Percentiles rank a stretch among this genome's conserved stretches.
phyloP scores from a whole-genome alignment of 2,113 vertebrate genomes.

The Notechis scutatus region DNA sequence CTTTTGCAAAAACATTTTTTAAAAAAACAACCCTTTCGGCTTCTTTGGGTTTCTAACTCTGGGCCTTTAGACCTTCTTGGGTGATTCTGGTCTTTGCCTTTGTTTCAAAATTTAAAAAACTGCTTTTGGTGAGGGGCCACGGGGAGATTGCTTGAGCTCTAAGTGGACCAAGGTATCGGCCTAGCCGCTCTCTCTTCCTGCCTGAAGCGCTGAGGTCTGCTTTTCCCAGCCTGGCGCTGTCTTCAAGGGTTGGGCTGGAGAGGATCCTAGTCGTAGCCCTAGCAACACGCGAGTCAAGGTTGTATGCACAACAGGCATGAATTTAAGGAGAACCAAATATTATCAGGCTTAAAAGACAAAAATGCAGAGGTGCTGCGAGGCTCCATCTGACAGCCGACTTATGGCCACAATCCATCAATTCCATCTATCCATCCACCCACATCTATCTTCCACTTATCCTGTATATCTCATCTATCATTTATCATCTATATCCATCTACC shows the following conservation, averaged over 20 bases:
- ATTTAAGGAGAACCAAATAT: neutral
- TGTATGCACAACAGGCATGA: neutral
- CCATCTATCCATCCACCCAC: too few relatives aligned
- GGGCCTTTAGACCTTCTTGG: neutral
- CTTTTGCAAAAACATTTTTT: rapidly evolving
- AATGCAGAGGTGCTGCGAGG: neutral
- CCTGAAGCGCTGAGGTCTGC: too few relatives aligned
- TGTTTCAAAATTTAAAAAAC: neutral
- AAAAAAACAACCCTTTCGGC: rapidly evolving
- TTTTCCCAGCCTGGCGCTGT: neutral
- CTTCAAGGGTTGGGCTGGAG: neutral
- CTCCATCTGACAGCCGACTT: neutral
- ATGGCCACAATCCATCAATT: too few relatives aligned
- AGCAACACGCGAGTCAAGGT: neutral
- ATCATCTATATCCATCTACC: too few relatives aligned
- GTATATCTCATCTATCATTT: too few relatives aligned
- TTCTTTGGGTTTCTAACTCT: neutral
- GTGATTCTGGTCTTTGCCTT: neutral
- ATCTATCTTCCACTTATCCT: too few relatives aligned
- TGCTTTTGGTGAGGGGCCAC: neutral
- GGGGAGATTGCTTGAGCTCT: neutral
- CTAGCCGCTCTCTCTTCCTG: neutral
- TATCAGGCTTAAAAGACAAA: neutral
- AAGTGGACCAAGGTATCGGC: neutral
- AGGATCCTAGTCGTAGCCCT: neutral